Conservation (phyloP, 2,113 vertebrate genomes). For the Apteryx owenii region DNA sequence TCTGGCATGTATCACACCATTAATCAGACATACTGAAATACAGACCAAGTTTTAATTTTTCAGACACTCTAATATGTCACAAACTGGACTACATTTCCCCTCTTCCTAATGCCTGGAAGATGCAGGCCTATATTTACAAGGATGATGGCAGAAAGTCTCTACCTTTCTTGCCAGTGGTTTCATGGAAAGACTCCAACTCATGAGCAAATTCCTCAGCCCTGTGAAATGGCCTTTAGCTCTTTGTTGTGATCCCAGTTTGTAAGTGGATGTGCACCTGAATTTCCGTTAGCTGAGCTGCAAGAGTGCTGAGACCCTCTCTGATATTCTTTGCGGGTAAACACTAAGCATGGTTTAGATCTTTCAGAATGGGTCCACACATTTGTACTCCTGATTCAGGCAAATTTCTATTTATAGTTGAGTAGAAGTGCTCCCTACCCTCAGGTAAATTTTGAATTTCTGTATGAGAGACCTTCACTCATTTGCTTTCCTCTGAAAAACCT, state of each 20-base stretch:
- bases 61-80: background rate
- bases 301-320: background rate
- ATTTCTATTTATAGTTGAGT: background rate
- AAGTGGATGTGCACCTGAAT: background rate
- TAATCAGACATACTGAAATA: background rate
- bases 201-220: background rate
- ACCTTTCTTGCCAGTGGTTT: background rate
- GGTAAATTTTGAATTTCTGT: background rate
- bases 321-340: background rate
- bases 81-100: background rate
- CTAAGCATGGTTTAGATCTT: background rate
- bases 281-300: background rate
- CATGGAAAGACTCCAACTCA: background rate
- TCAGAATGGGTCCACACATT: fast-evolving
- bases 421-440: background rate
- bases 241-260: background rate
- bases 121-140: background rate
- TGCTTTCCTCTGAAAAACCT: background rate
- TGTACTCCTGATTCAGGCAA: background rate
- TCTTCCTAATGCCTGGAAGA: background rate
- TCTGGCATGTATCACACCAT: background rate
- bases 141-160: background rate
- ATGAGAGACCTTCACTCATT: background rate
- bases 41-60: background rate
- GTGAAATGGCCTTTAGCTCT: background rate